Percentiles rank a stretch among this genome's conserved stretches.
Conservation (phyloP, 2,888 invertebrate genomes). For the Phorcus lineatus region DNA sequence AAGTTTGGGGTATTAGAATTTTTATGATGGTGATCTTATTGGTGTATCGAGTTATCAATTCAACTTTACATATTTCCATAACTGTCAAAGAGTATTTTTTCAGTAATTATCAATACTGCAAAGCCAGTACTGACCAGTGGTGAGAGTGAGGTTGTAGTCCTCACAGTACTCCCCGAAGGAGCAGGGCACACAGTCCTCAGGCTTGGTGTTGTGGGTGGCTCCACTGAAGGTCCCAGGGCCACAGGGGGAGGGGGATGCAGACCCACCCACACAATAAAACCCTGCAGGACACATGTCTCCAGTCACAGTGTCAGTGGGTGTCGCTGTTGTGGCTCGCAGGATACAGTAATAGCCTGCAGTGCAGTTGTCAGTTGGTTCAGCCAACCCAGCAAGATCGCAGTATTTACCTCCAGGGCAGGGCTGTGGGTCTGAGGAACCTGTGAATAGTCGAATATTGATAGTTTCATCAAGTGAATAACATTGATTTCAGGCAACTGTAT, state of each 20-base stretch:
- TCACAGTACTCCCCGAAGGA: conserved; percentile 65
- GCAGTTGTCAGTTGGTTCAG: conserved; percentile 66
- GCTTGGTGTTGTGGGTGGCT: conserved; percentile 51
- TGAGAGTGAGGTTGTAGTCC: conserved; percentile 61
- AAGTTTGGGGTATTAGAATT: too few relatives aligned
- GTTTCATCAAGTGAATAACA: background rate
- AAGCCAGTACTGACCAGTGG: conserved; percentile 48
- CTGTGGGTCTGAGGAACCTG: conserved; percentile 64
- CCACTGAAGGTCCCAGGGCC: conserved; percentile 65
- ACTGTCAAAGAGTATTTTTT: too few relatives aligned
- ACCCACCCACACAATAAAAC: conserved; percentile 61
- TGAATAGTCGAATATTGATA: background rate
- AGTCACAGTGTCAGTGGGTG: conserved; percentile 60
- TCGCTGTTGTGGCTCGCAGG: conserved; percentile 45
- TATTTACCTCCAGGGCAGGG: conserved; percentile 69
- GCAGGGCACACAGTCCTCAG: conserved; percentile 60
- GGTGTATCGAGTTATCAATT: too few relatives aligned
- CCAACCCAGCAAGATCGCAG: conserved; percentile 65
- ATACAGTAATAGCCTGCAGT: conserved; percentile 69
- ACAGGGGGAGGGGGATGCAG: conserved; percentile 58
- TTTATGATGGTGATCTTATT: too few relatives aligned
- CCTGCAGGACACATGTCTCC: conserved; percentile 67
- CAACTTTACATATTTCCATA: too few relatives aligned
- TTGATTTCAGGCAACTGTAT: too few relatives aligned
- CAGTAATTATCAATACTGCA: background rate